Conservation (phyloP, 1,140 invertebrate species). For the Psilanteris sp. region DNA sequence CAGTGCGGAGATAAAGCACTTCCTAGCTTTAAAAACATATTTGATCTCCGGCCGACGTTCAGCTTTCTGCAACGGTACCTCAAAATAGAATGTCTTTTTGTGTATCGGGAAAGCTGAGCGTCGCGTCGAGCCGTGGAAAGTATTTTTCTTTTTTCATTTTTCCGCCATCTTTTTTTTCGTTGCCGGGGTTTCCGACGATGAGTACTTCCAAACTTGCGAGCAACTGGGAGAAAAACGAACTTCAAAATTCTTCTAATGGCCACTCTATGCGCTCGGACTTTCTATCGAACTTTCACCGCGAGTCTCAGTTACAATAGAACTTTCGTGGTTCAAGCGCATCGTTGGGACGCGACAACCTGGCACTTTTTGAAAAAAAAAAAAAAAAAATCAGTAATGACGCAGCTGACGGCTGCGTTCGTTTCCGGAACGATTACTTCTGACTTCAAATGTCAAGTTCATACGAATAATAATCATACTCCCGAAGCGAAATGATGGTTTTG, state of each 20-base stretch:
- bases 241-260: constrained; percentile 52
- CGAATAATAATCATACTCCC: not conserved
- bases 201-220: constrained; percentile 43
- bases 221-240: constrained; percentile 12
- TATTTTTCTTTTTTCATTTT: no score
- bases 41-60: constrained; percentile 50
- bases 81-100: constrained; percentile 50
- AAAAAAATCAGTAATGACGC: constrained; percentile 29
- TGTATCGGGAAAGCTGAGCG: constrained; percentile 30
- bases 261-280: constrained; percentile 45
- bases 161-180: constrained; percentile 8
- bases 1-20: constrained; percentile 46
- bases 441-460: constrained; percentile 9
- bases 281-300: constrained; percentile 30
- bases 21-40: constrained; percentile 48
- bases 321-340: constrained; percentile 10
- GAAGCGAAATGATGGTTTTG: not conserved
- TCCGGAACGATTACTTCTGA: not conserved
- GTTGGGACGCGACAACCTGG: not conserved
- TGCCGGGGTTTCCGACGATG: constrained; percentile 10
- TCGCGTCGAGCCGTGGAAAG: constrained; percentile 39
- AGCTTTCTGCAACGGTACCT: constrained; percentile 49
- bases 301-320: constrained; percentile 42
- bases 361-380: constrained; percentile 23
- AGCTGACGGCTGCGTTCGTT: not conserved